phyloP scores from a whole-genome alignment of 2,113 vertebrate species.

The Terrapene triunguis region DNA sequence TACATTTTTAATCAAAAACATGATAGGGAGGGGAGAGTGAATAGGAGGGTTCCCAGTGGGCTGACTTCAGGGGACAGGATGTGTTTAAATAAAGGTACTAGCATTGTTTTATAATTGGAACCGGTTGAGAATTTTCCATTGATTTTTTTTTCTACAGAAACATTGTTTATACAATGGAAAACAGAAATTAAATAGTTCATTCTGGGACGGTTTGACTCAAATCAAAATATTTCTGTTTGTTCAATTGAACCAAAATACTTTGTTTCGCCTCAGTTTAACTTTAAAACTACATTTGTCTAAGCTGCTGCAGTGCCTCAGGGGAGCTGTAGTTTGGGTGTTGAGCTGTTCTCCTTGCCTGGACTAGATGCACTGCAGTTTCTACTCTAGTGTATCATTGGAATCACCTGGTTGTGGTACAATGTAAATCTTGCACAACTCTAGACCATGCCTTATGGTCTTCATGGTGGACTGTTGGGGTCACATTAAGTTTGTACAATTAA shows the following conservation, averaged over 20 bases:
- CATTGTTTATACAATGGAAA: neutral
- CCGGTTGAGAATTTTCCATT: neutral
- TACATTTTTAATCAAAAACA: neutral
- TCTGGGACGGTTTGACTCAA: neutral
- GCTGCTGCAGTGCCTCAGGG: neutral
- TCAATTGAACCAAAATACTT: neutral
- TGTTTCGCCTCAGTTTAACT: neutral
- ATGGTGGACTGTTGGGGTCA: neutral
- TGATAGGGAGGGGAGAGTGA: neutral
- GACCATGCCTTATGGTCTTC: neutral
- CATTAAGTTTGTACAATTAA: neutral
- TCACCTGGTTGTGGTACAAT: neutral
- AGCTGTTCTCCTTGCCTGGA: neutral
- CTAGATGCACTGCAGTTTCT: neutral
- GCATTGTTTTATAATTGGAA: neutral
- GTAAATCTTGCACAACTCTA: neutral
- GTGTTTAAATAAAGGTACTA: neutral
- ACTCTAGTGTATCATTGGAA: neutral
- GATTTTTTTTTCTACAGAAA: neutral
- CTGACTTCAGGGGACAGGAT: neutral
- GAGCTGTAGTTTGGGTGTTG: neutral
- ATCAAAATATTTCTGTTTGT: neutral
- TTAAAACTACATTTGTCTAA: neutral
- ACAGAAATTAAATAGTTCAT: neutral
- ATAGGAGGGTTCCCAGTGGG: neutral